phyloP scores from a whole-genome alignment of 2,888 invertebrate genomes.

The Bombylius major region DNA sequence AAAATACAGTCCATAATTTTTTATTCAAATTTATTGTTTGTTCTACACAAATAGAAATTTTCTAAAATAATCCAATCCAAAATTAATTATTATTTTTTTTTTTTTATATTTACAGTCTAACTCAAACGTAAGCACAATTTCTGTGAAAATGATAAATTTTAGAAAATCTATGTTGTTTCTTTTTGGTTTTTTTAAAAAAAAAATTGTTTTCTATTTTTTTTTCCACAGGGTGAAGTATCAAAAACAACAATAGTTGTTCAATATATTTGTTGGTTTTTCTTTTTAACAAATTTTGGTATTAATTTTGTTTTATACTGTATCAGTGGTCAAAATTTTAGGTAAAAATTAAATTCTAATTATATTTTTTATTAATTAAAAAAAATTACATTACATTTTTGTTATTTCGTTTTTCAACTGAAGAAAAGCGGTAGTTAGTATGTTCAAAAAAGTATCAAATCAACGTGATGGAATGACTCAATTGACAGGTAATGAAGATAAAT shows the following conservation, averaged over 20 bases:
- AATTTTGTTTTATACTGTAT: slow-evolving; percentile 74
- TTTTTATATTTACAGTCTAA: no score
- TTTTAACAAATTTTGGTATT: slow-evolving; percentile 71
- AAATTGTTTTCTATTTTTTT: not conserved
- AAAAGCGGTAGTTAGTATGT: slow-evolving; percentile 27
- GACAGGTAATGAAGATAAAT: slow-evolving; percentile 27
- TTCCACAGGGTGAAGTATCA: slow-evolving; percentile 30
- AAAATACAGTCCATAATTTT: no score
- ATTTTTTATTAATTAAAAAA: no score
- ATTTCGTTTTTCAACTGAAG: not conserved
- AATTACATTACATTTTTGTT: not conserved
- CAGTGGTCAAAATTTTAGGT: slow-evolving; percentile 67
- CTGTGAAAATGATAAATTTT: no score
- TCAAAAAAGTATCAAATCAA: slow-evolving; percentile 24
- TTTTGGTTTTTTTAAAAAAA: not conserved
- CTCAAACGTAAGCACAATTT: no score
- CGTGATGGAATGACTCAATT: slow-evolving; percentile 34
- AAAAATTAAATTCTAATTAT: slow-evolving; percentile 16
- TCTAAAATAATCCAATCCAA: no score
- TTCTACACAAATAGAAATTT: no score
- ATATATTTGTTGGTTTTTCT: slow-evolving; percentile 53
- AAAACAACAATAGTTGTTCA: slow-evolving; percentile 46
- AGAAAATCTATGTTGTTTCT: not conserved
- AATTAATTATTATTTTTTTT: no score
- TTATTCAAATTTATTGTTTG: no score